Percentiles rank a stretch among this genome's conserved stretches.
Conservation (phyloP, 2,888 invertebrate genomes). For the Drosophila robusta region DNA sequence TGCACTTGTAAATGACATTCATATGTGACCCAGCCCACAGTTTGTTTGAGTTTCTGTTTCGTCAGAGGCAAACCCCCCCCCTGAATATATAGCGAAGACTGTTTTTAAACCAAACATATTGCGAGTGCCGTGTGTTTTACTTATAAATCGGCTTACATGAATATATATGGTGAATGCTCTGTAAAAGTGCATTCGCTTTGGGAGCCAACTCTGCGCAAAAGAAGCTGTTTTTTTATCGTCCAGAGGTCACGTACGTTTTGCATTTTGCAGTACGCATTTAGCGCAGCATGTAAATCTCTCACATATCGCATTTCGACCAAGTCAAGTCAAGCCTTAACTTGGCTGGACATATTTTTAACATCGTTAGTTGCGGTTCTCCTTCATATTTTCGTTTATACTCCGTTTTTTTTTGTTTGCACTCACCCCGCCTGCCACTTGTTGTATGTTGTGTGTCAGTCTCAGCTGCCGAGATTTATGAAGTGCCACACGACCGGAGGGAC, state of each 20-base stretch:
- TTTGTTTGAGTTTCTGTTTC: constrained; percentile 22
- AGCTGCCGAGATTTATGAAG: constrained; percentile 78
- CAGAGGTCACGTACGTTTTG: constrained; percentile 59
- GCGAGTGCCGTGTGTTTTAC: constrained; percentile 65
- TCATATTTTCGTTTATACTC: not conserved
- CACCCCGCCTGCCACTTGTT: constrained; percentile 65
- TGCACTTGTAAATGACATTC: constrained; percentile 80
- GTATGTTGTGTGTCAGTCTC: constrained; percentile 68
- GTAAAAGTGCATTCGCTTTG: constrained; percentile 57
- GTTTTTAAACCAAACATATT: constrained; percentile 65
- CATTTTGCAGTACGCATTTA: constrained; percentile 57
- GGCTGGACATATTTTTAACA: constrained; percentile 75
- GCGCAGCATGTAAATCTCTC: constrained; percentile 50
- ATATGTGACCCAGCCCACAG: constrained; percentile 54
- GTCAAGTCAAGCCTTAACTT: constrained; percentile 48
- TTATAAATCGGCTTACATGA: constrained; percentile 78
- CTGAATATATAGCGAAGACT: constrained; percentile 3
- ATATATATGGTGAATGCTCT: not conserved
- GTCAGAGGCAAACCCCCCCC: constrained; percentile 1
- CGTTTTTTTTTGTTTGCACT: constrained; percentile 15
- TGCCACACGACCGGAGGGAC: constrained; percentile 58
- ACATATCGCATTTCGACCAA: constrained; percentile 45
- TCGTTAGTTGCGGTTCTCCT: constrained; percentile 58
- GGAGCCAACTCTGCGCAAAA: constrained; percentile 22
- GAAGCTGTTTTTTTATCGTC: not conserved